Base-by-base conservation (phyloP, 1,140 invertebrate genomes). In the Lucilia cuprina region DNA sequence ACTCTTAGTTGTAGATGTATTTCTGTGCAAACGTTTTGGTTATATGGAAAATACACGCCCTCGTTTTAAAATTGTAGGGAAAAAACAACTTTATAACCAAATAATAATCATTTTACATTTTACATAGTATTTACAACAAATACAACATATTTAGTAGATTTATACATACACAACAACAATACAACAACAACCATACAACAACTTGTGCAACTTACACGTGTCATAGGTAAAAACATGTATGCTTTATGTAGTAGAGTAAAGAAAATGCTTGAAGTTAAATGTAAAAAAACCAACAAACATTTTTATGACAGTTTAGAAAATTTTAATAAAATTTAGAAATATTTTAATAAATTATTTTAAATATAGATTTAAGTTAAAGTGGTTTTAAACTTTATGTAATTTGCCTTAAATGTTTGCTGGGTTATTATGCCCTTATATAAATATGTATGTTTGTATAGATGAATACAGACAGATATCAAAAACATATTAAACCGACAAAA, bases 121-220 rank as follows among this genome's bases (percentile, higher is more conserved):
- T 17, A n/a, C 12, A 55, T 55, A 55, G 50, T n/a, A 70, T 70
- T 19, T 21, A 70, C 65, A 25, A n/a, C 14, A n/a, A 60, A 60
- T 60, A 14, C 5, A n/a, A 60, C 55, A n/a, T 60, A n/a, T 30
- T 30, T 60, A 60, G 41, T 41, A 8, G 4, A 60, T 17, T n/a
- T 60, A 60, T 60, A 60, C 55, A 17, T n/a, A 60, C 5, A 60
- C 50, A 60, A 30, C 55, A 60, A 60, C 14, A 7, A 60, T 17
- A 17, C n/a, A 60, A 60, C 13, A 60, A 60, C 55, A 60, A n/a
- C n/a, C n/a, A n/a, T n/a, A n/a, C n/a, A n/a, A 70, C 65, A 70
- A 70, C 65, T 70, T 70, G 25, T 70, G 65, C 65, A 70, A 70
- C 19, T 70, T 70, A 70, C 65, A 70, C 65, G 65, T 70, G 65